A percentile compares a stretch with the other conserved stretches of the same genome.
phyloP scores from a whole-genome alignment of 2,113 vertebrate species.

The Micronycteris hirsuta region DNA sequence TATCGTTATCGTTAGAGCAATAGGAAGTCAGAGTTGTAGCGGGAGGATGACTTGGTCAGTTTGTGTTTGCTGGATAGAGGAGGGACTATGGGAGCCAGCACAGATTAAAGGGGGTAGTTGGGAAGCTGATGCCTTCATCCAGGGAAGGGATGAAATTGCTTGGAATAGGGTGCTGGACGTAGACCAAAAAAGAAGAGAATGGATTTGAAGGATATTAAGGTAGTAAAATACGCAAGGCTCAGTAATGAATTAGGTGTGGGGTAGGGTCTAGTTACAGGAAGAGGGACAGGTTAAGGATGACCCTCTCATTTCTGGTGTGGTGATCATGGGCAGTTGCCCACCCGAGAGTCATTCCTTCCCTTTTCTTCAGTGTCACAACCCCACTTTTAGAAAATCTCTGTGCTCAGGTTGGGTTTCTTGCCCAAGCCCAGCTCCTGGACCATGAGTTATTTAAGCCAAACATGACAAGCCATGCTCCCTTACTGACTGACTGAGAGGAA shows the following conservation, averaged over 20 bases:
- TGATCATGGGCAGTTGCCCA: neutral
- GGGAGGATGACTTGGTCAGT: neutral
- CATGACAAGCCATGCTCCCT: no score
- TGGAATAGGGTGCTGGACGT: neutral
- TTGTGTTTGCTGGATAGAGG: neutral
- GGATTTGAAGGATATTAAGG: neutral
- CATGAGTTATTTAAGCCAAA: neutral
- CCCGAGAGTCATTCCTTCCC: neutral
- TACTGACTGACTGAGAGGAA: neutral
- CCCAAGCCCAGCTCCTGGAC: neutral
- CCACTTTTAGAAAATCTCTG: neutral
- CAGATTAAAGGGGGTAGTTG: neutral
- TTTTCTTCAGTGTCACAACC: neutral
- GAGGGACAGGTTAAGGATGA: neutral
- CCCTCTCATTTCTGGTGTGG: neutral
- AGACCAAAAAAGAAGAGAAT: neutral
- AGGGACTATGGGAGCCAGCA: neutral
- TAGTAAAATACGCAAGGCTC: neutral
- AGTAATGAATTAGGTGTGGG: neutral
- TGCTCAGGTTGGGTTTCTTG: neutral
- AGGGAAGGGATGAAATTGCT: neutral
- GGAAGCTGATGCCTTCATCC: neutral
- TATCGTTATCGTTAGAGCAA: no score
- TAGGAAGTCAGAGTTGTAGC: neutral
- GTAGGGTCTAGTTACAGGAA: neutral